Percentiles rank a stretch among this genome's conserved stretches.
These are phyloP conservation scores for Asteroscopus sphinx DNA, from an alignment of 2,888 invertebrate species.

Conservation along the genomic window DNA sequence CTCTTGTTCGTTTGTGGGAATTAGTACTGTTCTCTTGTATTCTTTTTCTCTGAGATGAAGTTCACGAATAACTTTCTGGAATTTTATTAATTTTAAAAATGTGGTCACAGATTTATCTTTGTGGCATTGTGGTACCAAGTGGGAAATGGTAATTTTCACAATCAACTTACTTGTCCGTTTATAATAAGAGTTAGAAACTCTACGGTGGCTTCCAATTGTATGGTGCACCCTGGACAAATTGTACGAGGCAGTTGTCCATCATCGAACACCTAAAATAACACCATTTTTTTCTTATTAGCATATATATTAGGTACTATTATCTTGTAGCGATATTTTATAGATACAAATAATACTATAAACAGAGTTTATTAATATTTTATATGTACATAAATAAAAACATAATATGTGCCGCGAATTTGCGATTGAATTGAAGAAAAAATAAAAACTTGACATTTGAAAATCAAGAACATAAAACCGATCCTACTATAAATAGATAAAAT, in stretches of 20 bases:
- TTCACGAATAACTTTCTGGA: slow-evolving; percentile 82
- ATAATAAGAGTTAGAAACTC: slow-evolving; percentile 93
- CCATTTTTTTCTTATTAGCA: neutral
- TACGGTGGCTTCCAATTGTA: slow-evolving; percentile 93
- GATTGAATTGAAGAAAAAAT: neutral
- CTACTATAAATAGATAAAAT: slow-evolving; percentile 8
- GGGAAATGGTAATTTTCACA: neutral
- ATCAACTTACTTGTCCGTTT: slow-evolving; percentile 90
- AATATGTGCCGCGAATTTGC: slow-evolving; percentile 46
- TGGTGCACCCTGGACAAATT: slow-evolving; percentile 94
- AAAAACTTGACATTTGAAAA: slow-evolving; percentile 44
- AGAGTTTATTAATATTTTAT: too few relatives aligned
- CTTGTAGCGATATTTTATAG: too few relatives aligned
- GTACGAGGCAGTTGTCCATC: slow-evolving; percentile 93
- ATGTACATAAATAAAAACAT: too few relatives aligned
- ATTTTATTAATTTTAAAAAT: slow-evolving; percentile 47
- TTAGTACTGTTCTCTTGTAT: slow-evolving; percentile 74
- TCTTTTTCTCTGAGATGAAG: slow-evolving; percentile 79
- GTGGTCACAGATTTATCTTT: neutral
- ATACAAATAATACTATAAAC: too few relatives aligned
- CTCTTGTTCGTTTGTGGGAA: slow-evolving; percentile 62
- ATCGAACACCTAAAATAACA: slow-evolving; percentile 90
- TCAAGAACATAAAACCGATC: slow-evolving; percentile 10
- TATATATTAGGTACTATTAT: too few relatives aligned
- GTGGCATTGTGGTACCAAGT: neutral